These are phyloP conservation scores for Paradoxurus hermaphroditus DNA, from an alignment of 2,113 vertebrate species.

Conservation along the genomic window DNA sequence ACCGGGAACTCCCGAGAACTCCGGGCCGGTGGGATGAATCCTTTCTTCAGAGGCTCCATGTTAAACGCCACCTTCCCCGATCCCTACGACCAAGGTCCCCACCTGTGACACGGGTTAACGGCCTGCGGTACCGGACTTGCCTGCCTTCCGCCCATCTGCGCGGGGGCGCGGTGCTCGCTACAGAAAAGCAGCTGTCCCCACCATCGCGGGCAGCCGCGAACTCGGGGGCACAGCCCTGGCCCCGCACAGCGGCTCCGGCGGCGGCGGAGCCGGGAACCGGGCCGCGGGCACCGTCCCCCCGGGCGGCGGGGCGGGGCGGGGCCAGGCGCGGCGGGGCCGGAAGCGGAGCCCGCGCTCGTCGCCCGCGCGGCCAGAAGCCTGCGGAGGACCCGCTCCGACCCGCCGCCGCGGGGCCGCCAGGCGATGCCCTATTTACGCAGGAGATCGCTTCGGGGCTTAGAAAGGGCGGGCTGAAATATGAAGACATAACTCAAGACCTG, in stretches of 20 bases:
- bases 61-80: neutral
- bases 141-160: neutral
- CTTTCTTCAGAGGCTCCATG: neutral
- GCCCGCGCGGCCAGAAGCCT: conserved; percentile 16
- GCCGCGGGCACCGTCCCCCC: neutral
- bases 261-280: neutral
- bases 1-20: neutral
- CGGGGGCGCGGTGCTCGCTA: neutral
- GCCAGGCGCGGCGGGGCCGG: neutral
- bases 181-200: conserved; percentile 2
- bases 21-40: neutral
- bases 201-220: neutral
- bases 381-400: conserved; percentile 27
- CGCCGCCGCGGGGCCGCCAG: neutral
- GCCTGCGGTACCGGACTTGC: neutral
- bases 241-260: neutral
- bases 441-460: neutral
- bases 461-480: neutral
- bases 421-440: conserved; percentile 22
- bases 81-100: neutral
- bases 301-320: neutral
- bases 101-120: conserved; percentile 31
- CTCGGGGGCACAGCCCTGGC: neutral
- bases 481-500: conserved; percentile 57
- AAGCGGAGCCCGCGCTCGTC: neutral